phyloP scores from a whole-genome alignment of 2,888 invertebrate genomes.

The Petrophora chlorosata region DNA sequence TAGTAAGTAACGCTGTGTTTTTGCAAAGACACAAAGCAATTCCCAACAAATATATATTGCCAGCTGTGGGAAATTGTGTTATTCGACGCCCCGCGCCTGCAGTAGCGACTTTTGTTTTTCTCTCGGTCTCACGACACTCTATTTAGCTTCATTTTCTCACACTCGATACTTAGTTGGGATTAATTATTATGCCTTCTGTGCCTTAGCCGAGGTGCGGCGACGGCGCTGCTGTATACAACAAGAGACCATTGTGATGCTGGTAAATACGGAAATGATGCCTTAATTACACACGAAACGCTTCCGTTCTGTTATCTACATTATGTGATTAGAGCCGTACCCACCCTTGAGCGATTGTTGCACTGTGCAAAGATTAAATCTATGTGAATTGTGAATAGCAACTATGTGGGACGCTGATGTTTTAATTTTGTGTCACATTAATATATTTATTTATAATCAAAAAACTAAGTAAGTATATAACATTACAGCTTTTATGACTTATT shows the following conservation, averaged over 20 bases:
- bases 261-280: constrained; percentile 51
- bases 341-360: constrained; percentile 20
- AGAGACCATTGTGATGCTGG: constrained; percentile 45
- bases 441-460: too few relatives aligned
- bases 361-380: background rate
- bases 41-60: constrained; percentile 63
- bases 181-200: constrained; percentile 64
- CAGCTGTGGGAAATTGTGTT: constrained; percentile 69
- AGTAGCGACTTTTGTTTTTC: constrained; percentile 61
- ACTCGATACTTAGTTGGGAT: constrained; percentile 56
- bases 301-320: constrained; percentile 31
- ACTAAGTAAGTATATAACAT: too few relatives aligned
- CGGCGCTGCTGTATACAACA: constrained; percentile 42
- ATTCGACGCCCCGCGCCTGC: constrained; percentile 47
- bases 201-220: too few relatives aligned
- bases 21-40: constrained; percentile 70
- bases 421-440: background rate
- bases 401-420: too few relatives aligned
- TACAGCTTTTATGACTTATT: too few relatives aligned
- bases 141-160: constrained; percentile 71
- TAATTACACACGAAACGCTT: constrained; percentile 43
- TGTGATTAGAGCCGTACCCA: constrained; percentile 15
- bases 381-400: background rate
- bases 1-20: constrained; percentile 68
- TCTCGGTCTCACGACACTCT: constrained; percentile 65